Evolutionary conservation across 2,113 vertebrate species (phyloP).

Genomic region (Gasterosteus nipponicus): DNA sequence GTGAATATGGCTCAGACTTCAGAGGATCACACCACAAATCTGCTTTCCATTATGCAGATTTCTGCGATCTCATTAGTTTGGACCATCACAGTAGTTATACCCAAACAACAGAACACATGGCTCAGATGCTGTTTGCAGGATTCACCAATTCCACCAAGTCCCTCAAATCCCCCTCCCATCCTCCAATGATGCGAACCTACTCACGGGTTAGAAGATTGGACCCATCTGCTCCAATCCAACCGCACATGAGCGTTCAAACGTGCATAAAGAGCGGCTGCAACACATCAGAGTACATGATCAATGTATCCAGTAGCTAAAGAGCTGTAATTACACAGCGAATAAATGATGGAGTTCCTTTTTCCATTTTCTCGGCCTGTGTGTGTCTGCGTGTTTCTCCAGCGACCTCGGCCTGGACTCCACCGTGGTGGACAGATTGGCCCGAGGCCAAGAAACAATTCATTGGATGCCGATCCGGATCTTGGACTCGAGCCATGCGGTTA

Average conservation of each 20-base stretch:
- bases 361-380: neutral
- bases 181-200: constrained; percentile 12
- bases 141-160: neutral
- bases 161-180: constrained; percentile 2
- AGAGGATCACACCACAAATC: constrained; percentile 32
- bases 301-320: neutral
- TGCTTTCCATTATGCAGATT: constrained; percentile 35
- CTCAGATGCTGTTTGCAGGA: constrained; percentile 7
- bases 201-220: constrained; percentile 11
- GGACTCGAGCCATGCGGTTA: constrained; percentile 62
- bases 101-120: constrained; percentile 29
- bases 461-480: constrained; percentile 54
- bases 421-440: constrained; percentile 20
- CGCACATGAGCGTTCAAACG: neutral
- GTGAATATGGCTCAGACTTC: constrained; percentile 19
- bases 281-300: neutral
- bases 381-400: constrained; percentile 7
- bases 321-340: neutral
- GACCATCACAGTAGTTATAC: constrained; percentile 14
- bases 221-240: neutral
- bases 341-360: neutral
- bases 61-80: constrained; percentile 34
- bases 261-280: neutral
- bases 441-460: constrained; percentile 54
- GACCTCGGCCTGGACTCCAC: constrained; percentile 24